Evolutionary conservation across 2,797 vertebrate species (phyloP), one percentile per base, ranked within the genome.

Genomic region (Hipposideros larvatus): DNA sequence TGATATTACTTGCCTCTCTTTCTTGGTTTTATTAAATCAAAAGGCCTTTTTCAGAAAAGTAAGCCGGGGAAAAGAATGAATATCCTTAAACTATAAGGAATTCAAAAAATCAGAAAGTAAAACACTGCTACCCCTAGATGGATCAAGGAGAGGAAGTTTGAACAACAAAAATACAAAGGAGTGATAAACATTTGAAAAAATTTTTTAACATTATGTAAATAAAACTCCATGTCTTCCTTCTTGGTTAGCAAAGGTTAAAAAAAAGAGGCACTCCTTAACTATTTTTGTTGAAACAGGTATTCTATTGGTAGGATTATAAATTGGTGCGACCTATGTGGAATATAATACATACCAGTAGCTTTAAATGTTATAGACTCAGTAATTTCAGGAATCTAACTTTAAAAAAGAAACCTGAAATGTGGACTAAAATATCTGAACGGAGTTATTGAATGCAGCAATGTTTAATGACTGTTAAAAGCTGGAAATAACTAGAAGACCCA

Each of bases 361-460:
- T 93, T 48, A 90, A 80, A 74, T 90, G 16, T 93, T 87, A 51
- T 65, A 73, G 48, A 78, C 70, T 83, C 28, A 90, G 31, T 85
- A 90, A 73, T 85, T 95, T 93, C 22, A 68, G 66, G 34, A 92
- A 57, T 84, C 31, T 82, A 43, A 37, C 31, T 46, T 11, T 95
- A 57, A 89, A 80, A 74, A 90, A 90, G 93, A 84, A 77, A 78
- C 57, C 65, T n/a, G 71, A 85, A 92, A 48, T 71, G 71, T 89
- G 46, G 31, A 78, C 55, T 48, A 89, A 55, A 91, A 71, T 88
- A 61, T 78, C 19, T 84, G 70, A 82, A 65, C 11, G 59, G 74
- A 66, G n/a, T 87, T 51, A 80, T 21, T 55, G 75, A 70, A 55
- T 86, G 18, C 14, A 86, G 34, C 66, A 70, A 13, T 90, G 51